Conservation (phyloP, 2,113 vertebrate genomes). For the Rhinoderma darwinii region DNA sequence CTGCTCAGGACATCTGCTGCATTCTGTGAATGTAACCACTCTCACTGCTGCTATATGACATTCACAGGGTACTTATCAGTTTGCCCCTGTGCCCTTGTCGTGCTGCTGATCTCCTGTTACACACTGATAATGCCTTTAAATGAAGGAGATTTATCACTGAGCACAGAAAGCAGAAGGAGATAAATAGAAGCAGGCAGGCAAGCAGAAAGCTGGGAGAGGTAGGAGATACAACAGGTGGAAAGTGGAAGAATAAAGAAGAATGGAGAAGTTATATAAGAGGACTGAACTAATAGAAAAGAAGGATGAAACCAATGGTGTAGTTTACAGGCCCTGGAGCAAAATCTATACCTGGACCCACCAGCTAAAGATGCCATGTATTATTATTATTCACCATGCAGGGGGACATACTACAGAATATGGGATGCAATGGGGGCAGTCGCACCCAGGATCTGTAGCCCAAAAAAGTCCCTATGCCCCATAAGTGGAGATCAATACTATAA, state of each 20-base stretch:
- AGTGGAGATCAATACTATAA: background rate
- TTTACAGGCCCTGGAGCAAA: background rate
- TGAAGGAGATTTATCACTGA: conserved; percentile 51
- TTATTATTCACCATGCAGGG: background rate
- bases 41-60: conserved; percentile 24
- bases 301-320: too few species aligned
- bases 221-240: background rate
- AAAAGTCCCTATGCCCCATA: background rate
- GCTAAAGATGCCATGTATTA: background rate
- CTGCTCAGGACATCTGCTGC: background rate
- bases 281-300: background rate
- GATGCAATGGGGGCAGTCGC: background rate
- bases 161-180: conserved; percentile 15
- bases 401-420: background rate
- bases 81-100: conserved; percentile 45
- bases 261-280: background rate
- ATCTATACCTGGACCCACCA: background rate
- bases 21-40: background rate
- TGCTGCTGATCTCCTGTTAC: conserved; percentile 48
- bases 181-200: conserved; percentile 26
- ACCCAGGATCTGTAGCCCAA: background rate
- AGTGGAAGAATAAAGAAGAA: background rate
- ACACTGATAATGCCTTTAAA: conserved; percentile 45
- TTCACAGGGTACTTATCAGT: conserved; percentile 37
- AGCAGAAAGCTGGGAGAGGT: background rate